Base-by-base conservation (phyloP, 1,140 invertebrate species). In the Drosophila subobscura region DNA sequence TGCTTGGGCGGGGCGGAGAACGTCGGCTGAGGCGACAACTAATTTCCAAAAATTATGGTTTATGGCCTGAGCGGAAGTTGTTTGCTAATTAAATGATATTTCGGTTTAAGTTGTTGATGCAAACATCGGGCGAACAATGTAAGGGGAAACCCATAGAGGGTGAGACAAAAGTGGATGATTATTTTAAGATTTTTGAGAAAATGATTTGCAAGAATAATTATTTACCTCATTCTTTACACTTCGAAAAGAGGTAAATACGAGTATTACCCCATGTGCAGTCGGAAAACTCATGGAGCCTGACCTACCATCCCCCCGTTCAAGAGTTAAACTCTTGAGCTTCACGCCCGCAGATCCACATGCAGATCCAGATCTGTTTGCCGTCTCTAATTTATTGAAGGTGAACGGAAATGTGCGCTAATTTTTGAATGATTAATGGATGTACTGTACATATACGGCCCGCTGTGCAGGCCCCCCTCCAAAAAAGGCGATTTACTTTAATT, bases 321-420 rank as follows among this genome's bases (percentile, higher is more conserved):
- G 6, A 25, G n/a, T 22, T 20, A 47, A 27, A 22, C 29, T 46
- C 52, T 27, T 54, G 23, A 16, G 22, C 29, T 49, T 27, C 10
- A 44, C 50, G 12, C 54, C 61, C 44, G 52, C 57, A 46, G 37
- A 54, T 67, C 46, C 56, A 29, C 53, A 60, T 50, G 42, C 27
- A 8, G 67, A 33, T 41, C 44, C 51, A 25, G 41, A 63, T 52
- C 52, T 41, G 60, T 57, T 76, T 68, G 61, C 70, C 47, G 55
- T 70, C 65, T 85, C 72, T 74, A 80, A 86, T 86, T 85, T 72
- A 86, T 85, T 85, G 81, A 86, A 86, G 81, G 81, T 86, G 77
- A 86, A 86, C 81, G 81, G 81, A 86, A 81, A 86, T 86, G 77
- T 77, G 73, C 67, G 77, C 81, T 86, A 86, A 86, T 86, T 86